phyloP scores from a whole-genome alignment of 1,140 invertebrate species.

The Drosophila quadrilineata region DNA sequence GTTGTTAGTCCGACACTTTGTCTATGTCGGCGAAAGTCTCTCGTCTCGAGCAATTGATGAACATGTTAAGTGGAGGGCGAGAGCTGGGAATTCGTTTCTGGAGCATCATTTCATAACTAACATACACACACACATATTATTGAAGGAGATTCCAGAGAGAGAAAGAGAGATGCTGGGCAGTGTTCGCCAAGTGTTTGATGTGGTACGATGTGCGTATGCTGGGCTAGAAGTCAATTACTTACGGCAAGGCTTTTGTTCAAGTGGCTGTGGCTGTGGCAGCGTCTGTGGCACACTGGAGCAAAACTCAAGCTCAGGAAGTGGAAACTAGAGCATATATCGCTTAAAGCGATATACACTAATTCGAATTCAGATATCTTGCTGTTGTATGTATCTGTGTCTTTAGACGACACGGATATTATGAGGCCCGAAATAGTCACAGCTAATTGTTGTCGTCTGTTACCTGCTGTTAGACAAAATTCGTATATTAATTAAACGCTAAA shows the following conservation, averaged over 20 bases:
- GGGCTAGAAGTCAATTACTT: slow-evolving; percentile 71
- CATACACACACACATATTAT: too few relatives aligned
- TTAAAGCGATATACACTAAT: slow-evolving; percentile 30
- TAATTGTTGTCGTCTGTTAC: slow-evolving; percentile 27
- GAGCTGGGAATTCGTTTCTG: slow-evolving; percentile 52
- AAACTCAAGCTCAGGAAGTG: too few relatives aligned
- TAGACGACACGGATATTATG: background rate
- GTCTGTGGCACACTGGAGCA: too few relatives aligned
- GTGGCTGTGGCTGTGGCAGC: slow-evolving; percentile 42
- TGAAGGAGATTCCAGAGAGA: background rate
- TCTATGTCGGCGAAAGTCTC: slow-evolving; percentile 55
- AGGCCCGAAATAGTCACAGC: background rate
- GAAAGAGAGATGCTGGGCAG: background rate
- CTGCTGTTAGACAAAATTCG: slow-evolving; percentile 30
- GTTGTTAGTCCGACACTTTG: slow-evolving; percentile 53
- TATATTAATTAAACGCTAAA: slow-evolving; percentile 78
- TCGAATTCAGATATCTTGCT: background rate
- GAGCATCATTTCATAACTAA: slow-evolving; percentile 49
- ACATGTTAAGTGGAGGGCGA: slow-evolving; percentile 71
- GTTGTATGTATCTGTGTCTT: background rate
- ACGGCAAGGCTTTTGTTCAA: slow-evolving; percentile 69
- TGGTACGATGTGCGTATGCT: slow-evolving; percentile 43
- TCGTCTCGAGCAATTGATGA: slow-evolving; percentile 69
- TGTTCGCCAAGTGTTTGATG: slow-evolving; percentile 31
- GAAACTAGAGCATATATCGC: slow-evolving; percentile 54